phyloP scores from a whole-genome alignment of 2,797 vertebrate species.

The Kryptolebias ocellatus region DNA sequence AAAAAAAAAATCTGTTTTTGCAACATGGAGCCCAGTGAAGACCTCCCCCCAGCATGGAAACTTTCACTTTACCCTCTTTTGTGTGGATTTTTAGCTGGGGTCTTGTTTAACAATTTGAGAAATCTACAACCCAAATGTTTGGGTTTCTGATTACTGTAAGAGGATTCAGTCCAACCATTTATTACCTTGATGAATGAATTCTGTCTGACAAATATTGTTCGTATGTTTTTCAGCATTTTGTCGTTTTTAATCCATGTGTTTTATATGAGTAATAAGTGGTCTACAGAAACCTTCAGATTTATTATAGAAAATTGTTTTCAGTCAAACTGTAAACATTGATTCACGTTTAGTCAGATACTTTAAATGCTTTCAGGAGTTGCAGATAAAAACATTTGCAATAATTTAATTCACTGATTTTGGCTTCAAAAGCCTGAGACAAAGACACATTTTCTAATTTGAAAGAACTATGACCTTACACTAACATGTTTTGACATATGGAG shows the following conservation, averaged over 20 bases:
- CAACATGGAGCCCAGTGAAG: neutral
- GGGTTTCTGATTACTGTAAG: neutral
- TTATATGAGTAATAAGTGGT: no score
- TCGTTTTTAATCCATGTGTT: no score
- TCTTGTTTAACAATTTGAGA: neutral
- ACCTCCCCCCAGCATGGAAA: neutral
- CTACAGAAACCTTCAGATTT: no score
- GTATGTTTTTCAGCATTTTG: no score
- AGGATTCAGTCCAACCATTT: neutral
- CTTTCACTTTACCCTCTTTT: neutral
- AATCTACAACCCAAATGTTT: neutral
- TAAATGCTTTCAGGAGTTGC: neutral
- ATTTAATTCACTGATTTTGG: neutral
- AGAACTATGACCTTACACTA: constrained; percentile 29
- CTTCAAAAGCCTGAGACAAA: constrained; percentile 9
- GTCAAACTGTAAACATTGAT: no score
- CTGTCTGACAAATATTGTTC: no score
- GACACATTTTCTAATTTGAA: neutral
- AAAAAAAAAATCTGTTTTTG: neutral
- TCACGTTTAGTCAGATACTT: neutral
- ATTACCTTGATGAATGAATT: neutral
- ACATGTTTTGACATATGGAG: constrained; percentile 38
- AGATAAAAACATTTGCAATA: constrained; percentile 1
- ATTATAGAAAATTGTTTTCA: no score
- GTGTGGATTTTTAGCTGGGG: neutral